Evolutionary conservation across 2,888 invertebrate genomes (phyloP), one percentile per base, ranked within the genome.

Genomic region (Nipponacmea schrenckii): DNA sequence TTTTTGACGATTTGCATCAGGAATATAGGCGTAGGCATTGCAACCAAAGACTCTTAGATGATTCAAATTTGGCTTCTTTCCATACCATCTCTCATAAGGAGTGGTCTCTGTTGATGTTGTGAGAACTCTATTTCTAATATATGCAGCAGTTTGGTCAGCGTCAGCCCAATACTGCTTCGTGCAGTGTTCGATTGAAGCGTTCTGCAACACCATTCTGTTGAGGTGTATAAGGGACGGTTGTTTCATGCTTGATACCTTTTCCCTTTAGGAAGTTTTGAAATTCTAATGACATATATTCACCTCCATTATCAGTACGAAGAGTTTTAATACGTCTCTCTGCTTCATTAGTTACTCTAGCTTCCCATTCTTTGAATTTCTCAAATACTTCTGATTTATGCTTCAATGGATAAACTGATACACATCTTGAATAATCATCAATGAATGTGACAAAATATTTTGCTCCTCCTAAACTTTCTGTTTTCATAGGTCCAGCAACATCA

Each of bases 161-260:
- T 88, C 87, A 5, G 83, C 84, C 86, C 87, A 89, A 63, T 86
- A 81, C 15, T 72, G 74, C 78, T 39, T 86, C 84, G 56, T 86
- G 72, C 0, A 87, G 72, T 4, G 83, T 86, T 1, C 83, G 68
- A 39, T 86, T 86, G 44, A 81, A 80, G 0, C 85, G 62, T 67
- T 87, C 87, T 0, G 86, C 83, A 66, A 72, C 74, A 2, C 86
- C 86, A 75, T 88, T 88, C 65, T 86, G 84, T 69, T 87, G 78
- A 1, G 85, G 87, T 0, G 79, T 85, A 62, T 88, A 82, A 0
- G 84, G 77, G 0, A 78, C 76, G 1, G 86, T 82, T 17, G 70
- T 74, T 73, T 87, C 80, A 73, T 87, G 85, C 14, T 64, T 64
- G 17, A 87, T 87, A 27, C 10, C 14, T 48, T 48, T n/a, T 17